Evolutionary conservation across 2,888 invertebrate species (phyloP).

Genomic region (Acleris literana): DNA sequence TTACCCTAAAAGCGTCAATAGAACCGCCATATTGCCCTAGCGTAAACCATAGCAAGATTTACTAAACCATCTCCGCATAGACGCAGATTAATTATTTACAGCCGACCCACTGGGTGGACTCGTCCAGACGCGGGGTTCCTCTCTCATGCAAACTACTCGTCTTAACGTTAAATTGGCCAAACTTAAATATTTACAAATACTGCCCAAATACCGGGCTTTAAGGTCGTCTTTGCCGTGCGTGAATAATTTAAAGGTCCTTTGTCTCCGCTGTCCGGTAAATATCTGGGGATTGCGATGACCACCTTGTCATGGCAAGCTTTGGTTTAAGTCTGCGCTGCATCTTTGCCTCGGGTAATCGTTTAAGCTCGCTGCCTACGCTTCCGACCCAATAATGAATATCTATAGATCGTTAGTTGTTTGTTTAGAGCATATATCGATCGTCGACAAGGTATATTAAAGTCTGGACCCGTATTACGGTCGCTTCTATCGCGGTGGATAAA

Average conservation of each 20-base stretch:
- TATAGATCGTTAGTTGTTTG: conserved; percentile 45
- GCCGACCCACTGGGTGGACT: conserved; percentile 71
- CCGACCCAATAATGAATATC: conserved; percentile 71
- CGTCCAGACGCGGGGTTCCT: conserved; percentile 79
- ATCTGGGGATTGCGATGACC: conserved; percentile 81
- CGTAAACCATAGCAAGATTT: not conserved
- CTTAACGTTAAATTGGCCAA: conserved; percentile 76
- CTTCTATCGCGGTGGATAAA: too few relatives aligned
- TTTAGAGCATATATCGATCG: conserved; percentile 14
- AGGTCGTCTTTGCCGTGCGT: conserved; percentile 73
- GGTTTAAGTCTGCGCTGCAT: conserved; percentile 80
- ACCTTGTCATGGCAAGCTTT: conserved; percentile 80
- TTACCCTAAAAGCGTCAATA: not conserved
- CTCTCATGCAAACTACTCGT: conserved; percentile 80
- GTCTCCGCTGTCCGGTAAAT: conserved; percentile 79
- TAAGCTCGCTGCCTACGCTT: conserved; percentile 65
- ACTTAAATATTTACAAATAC: conserved; percentile 78
- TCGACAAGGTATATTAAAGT: not conserved
- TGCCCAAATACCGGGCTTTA: conserved; percentile 63
- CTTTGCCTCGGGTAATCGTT: conserved; percentile 76
- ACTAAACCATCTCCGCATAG: conserved; percentile 66
- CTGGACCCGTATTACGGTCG: too few relatives aligned
- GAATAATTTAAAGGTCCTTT: conserved; percentile 80
- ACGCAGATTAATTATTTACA: conserved; percentile 82
- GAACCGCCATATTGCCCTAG: not conserved